These are phyloP conservation scores for Zoanthus sansibaricus DNA, from an alignment of 92 coral and sea anemone species.

Conservation along the genomic window DNA sequence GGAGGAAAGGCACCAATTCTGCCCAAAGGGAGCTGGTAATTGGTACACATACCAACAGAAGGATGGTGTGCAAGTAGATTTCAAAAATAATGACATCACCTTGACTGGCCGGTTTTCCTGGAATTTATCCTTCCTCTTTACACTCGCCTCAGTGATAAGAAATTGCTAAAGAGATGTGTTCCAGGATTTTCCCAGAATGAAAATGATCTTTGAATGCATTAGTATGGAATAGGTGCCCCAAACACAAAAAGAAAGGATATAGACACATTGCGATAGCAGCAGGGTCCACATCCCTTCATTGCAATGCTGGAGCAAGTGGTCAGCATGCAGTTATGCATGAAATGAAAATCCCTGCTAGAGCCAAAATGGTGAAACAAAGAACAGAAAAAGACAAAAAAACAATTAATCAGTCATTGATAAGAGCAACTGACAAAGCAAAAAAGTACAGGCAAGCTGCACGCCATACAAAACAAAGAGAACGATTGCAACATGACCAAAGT, in stretches of 20 bases:
- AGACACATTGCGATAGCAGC: slow-evolving; percentile 51
- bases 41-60: slow-evolving; percentile 50
- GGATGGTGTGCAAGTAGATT: slow-evolving; percentile 27
- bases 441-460: slow-evolving; percentile 46
- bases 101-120: slow-evolving; percentile 50
- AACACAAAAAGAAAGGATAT: slow-evolving; percentile 51
- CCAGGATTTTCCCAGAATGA: slow-evolving; percentile 61
- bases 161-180: slow-evolving; percentile 47
- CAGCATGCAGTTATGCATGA: slow-evolving; percentile 46
- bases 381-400: slow-evolving; percentile 36
- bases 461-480: slow-evolving; percentile 33
- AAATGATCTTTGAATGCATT: slow-evolving; percentile 39
- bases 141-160: slow-evolving; percentile 42
- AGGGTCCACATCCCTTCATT: slow-evolving; percentile 48
- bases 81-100: slow-evolving; percentile 47
- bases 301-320: slow-evolving; percentile 44
- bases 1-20: slow-evolving; percentile 48
- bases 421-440: slow-evolving; percentile 43
- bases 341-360: slow-evolving; percentile 43
- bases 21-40: slow-evolving; percentile 42
- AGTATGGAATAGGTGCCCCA: slow-evolving; percentile 61
- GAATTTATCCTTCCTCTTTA: slow-evolving; percentile 44
- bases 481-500: slow-evolving; percentile 19
- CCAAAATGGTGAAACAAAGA: slow-evolving; percentile 33
- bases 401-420: slow-evolving; percentile 40